Percentiles rank a stretch among this genome's conserved stretches.
phyloP scores from a whole-genome alignment of 1,140 invertebrate genomes.

The Heliconius hermathena region DNA sequence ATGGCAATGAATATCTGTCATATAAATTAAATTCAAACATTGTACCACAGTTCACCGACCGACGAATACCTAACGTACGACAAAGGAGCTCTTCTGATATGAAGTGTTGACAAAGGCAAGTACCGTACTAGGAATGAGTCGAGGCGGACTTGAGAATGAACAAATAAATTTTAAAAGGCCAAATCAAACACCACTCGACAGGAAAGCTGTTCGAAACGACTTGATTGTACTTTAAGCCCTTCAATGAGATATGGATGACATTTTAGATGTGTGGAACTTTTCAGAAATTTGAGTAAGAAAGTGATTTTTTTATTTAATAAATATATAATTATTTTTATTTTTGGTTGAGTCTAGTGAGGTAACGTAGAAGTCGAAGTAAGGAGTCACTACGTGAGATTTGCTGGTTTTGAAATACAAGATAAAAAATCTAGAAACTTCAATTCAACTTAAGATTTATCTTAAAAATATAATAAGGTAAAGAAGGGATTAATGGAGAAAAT shows the following conservation, averaged over 20 bases:
- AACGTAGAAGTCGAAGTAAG: too few species aligned
- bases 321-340: too few species aligned
- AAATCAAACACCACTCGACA: constrained; percentile 17
- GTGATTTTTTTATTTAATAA: too few species aligned
- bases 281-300: too few species aligned
- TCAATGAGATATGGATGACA: neutral
- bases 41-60: neutral
- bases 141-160: constrained; percentile 1
- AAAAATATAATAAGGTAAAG: too few species aligned
- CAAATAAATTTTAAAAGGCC: constrained; percentile 20
- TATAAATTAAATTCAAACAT: neutral
- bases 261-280: neutral
- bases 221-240: neutral
- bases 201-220: neutral
- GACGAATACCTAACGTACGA: constrained; percentile 1
- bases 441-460: too few species aligned
- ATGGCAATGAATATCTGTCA: too few species aligned
- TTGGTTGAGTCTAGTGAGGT: too few species aligned
- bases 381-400: too few species aligned
- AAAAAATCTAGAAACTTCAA: too few species aligned
- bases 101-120: constrained; percentile 3
- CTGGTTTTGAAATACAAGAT: too few species aligned
- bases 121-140: neutral
- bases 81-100: constrained; percentile 5
- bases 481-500: too few species aligned